Conservation (phyloP, 2,113 vertebrate genomes). For the Sarotherodon lohbergeri region DNA sequence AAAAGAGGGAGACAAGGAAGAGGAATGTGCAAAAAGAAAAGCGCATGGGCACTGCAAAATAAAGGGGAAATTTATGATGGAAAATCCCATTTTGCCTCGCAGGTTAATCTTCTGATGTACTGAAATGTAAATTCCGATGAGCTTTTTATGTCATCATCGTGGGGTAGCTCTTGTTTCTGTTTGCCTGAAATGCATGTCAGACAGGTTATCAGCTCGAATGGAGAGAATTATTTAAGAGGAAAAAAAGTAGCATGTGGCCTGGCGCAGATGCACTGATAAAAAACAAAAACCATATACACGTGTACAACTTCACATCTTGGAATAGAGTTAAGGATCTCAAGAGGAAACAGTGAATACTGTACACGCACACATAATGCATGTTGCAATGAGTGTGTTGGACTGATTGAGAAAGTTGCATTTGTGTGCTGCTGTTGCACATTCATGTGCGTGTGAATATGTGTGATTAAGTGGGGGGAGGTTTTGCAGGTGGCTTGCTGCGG, state of each 20-base stretch:
- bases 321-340: slow-evolving; percentile 33
- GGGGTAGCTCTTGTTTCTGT: slow-evolving; percentile 20
- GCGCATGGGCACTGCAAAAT: not conserved
- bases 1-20: not conserved
- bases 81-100: slow-evolving; percentile 49
- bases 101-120: slow-evolving; percentile 30
- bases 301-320: slow-evolving; percentile 58
- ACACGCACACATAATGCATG: slow-evolving; percentile 19
- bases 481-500: slow-evolving; percentile 73
- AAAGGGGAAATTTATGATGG: slow-evolving; percentile 44
- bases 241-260: slow-evolving; percentile 8
- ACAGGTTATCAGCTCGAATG: slow-evolving; percentile 16
- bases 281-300: slow-evolving; percentile 19
- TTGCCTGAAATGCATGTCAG: slow-evolving; percentile 3
- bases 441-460: slow-evolving; percentile 17
- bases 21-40: not conserved
- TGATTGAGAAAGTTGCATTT: slow-evolving; percentile 42
- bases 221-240: not conserved
- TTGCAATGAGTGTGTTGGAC: slow-evolving; percentile 45
- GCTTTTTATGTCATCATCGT: not conserved
- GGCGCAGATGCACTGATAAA: slow-evolving; percentile 25
- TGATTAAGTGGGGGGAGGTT: slow-evolving; percentile 21
- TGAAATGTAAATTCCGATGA: slow-evolving; percentile 16
- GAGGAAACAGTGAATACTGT: not conserved
- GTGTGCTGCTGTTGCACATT: slow-evolving; percentile 3